Evolutionary conservation across 2,797 vertebrate species (phyloP).

Genomic region (Galago senegalensis): DNA sequence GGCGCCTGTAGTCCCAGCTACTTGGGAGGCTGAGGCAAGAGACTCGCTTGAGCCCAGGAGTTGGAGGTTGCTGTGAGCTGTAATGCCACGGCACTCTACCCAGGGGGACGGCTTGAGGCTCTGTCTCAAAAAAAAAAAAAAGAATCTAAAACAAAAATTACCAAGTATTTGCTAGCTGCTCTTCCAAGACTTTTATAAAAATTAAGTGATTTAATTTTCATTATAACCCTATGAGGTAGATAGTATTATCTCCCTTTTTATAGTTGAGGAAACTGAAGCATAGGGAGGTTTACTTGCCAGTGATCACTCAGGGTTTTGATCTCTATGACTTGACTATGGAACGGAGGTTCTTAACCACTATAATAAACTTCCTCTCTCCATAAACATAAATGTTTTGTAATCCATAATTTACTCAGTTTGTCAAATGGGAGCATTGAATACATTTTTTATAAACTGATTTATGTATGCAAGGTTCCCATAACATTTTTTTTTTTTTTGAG

Average conservation of each 20-base stretch:
- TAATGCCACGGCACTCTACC: too few species aligned
- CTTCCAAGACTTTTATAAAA: neutral
- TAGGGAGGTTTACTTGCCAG: neutral
- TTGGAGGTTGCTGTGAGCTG: too few species aligned
- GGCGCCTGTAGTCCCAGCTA: too few species aligned
- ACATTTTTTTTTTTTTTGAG: neutral
- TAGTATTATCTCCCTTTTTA: neutral
- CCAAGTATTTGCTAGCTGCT: neutral
- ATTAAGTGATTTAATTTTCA: slow-evolving; percentile 29
- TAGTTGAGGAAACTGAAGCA: neutral
- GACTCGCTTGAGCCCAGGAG: too few species aligned
- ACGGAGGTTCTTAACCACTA: slow-evolving; percentile 56
- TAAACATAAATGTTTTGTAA: slow-evolving; percentile 10
- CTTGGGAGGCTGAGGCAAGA: too few species aligned
- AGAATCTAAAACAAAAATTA: neutral
- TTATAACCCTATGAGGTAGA: neutral
- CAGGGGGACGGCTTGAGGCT: too few species aligned
- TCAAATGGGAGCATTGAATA: neutral
- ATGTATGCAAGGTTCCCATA: neutral
- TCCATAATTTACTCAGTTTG: slow-evolving; percentile 52
- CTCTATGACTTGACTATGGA: neutral
- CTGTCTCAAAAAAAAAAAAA: too few species aligned
- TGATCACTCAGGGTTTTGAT: neutral
- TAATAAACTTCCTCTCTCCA: neutral
- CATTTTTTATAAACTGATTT: slow-evolving; percentile 58